Evolutionary conservation across 2,113 vertebrate species (phyloP), one percentile per base, ranked within the genome.

Genomic region (Triplophysa dalaica): DNA sequence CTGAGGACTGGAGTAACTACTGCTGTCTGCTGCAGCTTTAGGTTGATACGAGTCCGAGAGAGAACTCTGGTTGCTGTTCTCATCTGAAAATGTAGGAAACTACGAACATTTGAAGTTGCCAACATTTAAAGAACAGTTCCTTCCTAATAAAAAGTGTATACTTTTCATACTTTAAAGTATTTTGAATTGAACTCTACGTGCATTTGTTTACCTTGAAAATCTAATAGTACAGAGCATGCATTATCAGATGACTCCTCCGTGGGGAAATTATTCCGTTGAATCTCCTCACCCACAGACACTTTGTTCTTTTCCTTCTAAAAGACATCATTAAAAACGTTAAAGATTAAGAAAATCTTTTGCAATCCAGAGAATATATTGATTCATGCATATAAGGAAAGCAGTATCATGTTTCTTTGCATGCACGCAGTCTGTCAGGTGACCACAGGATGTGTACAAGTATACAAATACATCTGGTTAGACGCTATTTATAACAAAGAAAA

Each of bases 61-160:
- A 5, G 95, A 97, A 77, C 95, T 96, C 92, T 95, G 95, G 88
- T 95, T 97, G 89, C 95, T 97, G 85, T 94, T 97, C 79, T 97
- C 95, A 89, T 97, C 95, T 97, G 91, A 72, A 89, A 91, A 68
- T 41, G 63, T n/a, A 62, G 76, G 54, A 2, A 58, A 63, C 29
- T 11, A 52, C 50, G 73, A 58, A 50, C 3, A 58, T 13, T 12
- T n/a, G 0, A 70, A 29, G 13, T 14, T 33, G 10, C 10, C 26
- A 77, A 7, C 17, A 61, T 50, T 3, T 29, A 24, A 38, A 33
- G 8, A 10, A 70, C 11, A 4, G 14, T 17, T 12, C 10, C 43
- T 45, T 12, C 8, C 9, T 12, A 12, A 45, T 45, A 12, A 45
- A 45, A 45, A 45, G 8, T 9, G 43, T 45, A 45, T 12, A 45